phyloP scores from a whole-genome alignment of 1,140 invertebrate genomes.

The Hormaphis cornu region DNA sequence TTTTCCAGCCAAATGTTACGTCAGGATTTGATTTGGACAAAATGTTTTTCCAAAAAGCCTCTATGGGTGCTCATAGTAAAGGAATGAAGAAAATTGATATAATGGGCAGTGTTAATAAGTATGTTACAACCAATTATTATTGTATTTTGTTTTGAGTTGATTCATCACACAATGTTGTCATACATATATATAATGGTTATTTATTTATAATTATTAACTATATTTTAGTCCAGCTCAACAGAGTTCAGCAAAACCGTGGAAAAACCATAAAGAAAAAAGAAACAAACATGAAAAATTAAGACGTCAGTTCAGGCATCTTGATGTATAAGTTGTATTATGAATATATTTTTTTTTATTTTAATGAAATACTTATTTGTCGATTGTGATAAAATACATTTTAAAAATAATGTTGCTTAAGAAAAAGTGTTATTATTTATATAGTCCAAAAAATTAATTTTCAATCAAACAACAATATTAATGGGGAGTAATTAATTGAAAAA shows the following conservation, averaged over 20 bases:
- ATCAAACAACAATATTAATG: too few relatives aligned
- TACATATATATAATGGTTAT: neutral
- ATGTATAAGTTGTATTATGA: conserved; percentile 56
- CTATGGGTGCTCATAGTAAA: conserved; percentile 27
- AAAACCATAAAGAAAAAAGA: conserved; percentile 47
- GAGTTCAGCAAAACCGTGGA: conserved; percentile 46
- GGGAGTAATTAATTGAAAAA: too few relatives aligned
- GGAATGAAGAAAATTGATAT: conserved; percentile 28
- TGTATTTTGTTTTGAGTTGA: neutral
- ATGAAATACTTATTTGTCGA: neutral
- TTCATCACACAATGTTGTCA: neutral
- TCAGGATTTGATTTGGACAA: conserved; percentile 18
- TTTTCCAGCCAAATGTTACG: conserved; percentile 25
- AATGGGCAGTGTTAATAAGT: conserved; percentile 24
- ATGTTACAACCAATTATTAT: neutral
- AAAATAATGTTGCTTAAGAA: neutral
- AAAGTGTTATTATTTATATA: neutral
- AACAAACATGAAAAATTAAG: conserved; percentile 53
- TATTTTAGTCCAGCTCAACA: neutral
- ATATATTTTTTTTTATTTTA: conserved; percentile 44
- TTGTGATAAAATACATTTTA: neutral
- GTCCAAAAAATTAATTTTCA: too few relatives aligned
- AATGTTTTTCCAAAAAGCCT: conserved; percentile 12
- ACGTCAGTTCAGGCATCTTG: conserved; percentile 47
- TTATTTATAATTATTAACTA: neutral